A percentile compares a stretch with the other conserved stretches of the same genome.
Conservation (phyloP, 37 sponge, comb jelly and placozoan species). For the Halisarca cf. caerulea region DNA sequence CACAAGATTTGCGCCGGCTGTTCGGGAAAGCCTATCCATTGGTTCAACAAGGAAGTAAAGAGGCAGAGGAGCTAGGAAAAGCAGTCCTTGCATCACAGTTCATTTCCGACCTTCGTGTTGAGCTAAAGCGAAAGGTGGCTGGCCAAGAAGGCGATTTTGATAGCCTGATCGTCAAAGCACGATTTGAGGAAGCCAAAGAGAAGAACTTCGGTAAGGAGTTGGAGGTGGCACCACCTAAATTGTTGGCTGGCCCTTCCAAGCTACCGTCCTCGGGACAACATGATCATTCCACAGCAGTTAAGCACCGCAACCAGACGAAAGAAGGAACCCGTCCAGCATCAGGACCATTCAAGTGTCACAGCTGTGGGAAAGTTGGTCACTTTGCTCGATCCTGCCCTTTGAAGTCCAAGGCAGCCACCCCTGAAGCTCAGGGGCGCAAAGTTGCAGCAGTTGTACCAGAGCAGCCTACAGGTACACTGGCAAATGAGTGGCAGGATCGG, state of each 20-base stretch:
- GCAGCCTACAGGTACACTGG: not conserved
- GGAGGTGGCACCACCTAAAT: not conserved
- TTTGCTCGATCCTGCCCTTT: not conserved
- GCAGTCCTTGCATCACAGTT: no score
- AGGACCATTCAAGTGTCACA: not conserved
- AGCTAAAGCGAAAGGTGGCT: no score
- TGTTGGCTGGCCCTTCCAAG: not conserved
- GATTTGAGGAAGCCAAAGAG: no score
- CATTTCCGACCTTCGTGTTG: no score
- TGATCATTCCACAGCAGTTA: no score
- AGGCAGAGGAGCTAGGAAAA: no score
- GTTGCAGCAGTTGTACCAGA: not conserved
- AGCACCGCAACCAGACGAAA: not conserved
- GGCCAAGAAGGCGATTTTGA: no score
- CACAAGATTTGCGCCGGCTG: no score
- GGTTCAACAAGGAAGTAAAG: no score
- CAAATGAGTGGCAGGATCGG: not conserved
- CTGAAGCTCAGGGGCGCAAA: not conserved
- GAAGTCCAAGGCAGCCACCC: not conserved
- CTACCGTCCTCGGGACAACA: not conserved
- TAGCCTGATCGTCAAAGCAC: slow-evolving; percentile 21
- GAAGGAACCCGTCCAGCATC: no score
- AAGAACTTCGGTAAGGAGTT: no score
- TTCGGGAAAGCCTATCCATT: no score
- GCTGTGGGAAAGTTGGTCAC: not conserved